Percentiles rank a stretch among this genome's conserved stretches.
These are phyloP conservation scores for Ericerus pela DNA, from an alignment of 1,140 invertebrate genomes.

Conservation along the genomic window DNA sequence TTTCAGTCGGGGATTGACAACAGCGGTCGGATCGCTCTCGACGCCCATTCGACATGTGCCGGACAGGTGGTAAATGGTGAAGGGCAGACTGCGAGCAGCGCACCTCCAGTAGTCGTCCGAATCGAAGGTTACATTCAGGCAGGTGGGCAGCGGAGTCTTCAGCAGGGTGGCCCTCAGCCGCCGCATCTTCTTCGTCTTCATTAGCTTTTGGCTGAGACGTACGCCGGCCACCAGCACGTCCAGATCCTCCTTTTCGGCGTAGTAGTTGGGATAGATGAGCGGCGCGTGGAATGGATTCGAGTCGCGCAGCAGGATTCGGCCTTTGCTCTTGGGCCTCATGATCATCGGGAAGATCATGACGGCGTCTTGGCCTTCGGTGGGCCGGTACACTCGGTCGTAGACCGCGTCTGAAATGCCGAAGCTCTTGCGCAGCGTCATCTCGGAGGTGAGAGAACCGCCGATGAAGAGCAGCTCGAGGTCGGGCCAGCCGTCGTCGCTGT, in stretches of 20 bases:
- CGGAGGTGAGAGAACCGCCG: slow-evolving; percentile 36
- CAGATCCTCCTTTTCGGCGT: slow-evolving; percentile 42
- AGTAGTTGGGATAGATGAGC: slow-evolving; percentile 67
- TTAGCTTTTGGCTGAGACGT: slow-evolving; percentile 39
- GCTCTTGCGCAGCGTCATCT: slow-evolving; percentile 35
- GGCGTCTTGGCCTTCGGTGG: slow-evolving; percentile 36
- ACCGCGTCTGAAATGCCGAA: slow-evolving; percentile 43
- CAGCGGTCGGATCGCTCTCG: slow-evolving; percentile 42
- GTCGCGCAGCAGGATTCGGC: slow-evolving; percentile 47
- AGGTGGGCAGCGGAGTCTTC: slow-evolving; percentile 43
- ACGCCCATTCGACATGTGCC: slow-evolving; percentile 79
- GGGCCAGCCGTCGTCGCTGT: slow-evolving; percentile 45
- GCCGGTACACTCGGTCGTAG: slow-evolving; percentile 35
- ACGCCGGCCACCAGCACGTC: slow-evolving; percentile 46
- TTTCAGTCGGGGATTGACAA: slow-evolving; percentile 50
- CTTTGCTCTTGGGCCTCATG: slow-evolving; percentile 55
- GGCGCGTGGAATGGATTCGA: slow-evolving; percentile 60
- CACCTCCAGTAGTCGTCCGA: slow-evolving; percentile 60
- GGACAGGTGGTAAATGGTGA: slow-evolving; percentile 58
- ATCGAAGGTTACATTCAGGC: slow-evolving; percentile 43
- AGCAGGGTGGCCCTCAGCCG: slow-evolving; percentile 42
- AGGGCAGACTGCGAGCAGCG: slow-evolving; percentile 45
- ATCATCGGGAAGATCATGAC: slow-evolving; percentile 53
- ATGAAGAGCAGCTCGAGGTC: slow-evolving; percentile 58
- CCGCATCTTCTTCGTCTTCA: slow-evolving; percentile 40